Evolutionary conservation across 1,140 invertebrate species (phyloP).

Genomic region (Drosophila elegans): DNA sequence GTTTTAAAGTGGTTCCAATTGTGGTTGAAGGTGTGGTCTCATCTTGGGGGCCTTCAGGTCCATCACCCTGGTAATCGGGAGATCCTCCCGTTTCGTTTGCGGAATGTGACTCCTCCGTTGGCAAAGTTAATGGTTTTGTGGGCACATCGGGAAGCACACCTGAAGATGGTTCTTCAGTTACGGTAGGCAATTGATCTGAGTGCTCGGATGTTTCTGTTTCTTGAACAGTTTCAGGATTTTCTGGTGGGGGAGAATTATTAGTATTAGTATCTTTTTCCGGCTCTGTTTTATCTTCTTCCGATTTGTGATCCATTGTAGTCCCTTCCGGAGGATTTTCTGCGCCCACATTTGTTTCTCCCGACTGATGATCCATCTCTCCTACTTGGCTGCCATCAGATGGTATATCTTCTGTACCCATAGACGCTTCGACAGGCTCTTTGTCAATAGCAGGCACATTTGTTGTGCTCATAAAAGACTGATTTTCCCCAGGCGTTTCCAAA

Average conservation of each 20-base stretch:
- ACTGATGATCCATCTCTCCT: neutral
- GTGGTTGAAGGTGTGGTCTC: neutral
- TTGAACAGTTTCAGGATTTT: neutral
- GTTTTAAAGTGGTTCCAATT: conserved; percentile 1
- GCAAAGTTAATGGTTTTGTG: neutral
- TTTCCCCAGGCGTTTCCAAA: too few relatives aligned
- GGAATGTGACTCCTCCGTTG: neutral
- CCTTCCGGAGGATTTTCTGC: too few relatives aligned
- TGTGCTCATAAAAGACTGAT: neutral
- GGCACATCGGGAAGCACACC: neutral
- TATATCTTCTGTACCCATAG: too few relatives aligned
- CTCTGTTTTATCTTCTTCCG: neutral
- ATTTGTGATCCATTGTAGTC: conserved; percentile 1
- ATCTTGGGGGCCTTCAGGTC: neutral
- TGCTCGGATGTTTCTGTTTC: neutral
- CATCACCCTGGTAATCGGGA: conserved; percentile 9
- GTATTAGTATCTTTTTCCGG: neutral
- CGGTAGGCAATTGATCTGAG: neutral
- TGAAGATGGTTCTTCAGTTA: neutral
- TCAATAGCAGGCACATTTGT: neutral
- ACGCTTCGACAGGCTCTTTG: too few relatives aligned
- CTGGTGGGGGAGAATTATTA: neutral
- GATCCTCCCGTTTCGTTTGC: conserved; percentile 2
- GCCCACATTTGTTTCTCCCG: conserved; percentile 1
- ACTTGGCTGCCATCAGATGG: neutral